Percentiles rank a stretch among this genome's conserved stretches.
Conservation (phyloP, 2,797 vertebrate species). For the Chelidonichthys spinosus region DNA sequence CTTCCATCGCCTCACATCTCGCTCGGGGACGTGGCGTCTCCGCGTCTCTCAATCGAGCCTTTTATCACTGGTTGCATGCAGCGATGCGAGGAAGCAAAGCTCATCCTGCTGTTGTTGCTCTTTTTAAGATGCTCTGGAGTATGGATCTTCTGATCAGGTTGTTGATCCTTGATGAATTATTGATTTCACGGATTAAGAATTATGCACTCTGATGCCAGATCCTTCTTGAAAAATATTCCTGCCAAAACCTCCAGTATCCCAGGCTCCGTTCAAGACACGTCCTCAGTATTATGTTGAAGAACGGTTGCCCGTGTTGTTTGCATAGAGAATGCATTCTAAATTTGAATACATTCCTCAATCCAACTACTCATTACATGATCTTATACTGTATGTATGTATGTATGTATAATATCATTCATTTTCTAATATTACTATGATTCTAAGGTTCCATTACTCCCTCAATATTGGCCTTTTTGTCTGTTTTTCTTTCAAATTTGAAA, state of each 20-base stretch:
- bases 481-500: neutral
- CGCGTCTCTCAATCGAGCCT: neutral
- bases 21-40: slow-evolving; percentile 24
- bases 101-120: slow-evolving; percentile 14
- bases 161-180: slow-evolving; percentile 16
- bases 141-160: slow-evolving; percentile 9
- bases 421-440: neutral
- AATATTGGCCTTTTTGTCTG: neutral
- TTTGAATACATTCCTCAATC: neutral
- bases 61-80: slow-evolving; percentile 7
- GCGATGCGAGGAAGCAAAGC: slow-evolving; percentile 21
- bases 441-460: neutral
- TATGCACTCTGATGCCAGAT: neutral
- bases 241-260: neutral
- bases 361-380: neutral
- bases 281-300: neutral
- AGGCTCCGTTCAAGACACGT: neutral
- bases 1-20: slow-evolving; percentile 20
- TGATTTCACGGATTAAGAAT: slow-evolving; percentile 13
- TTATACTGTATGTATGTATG: neutral
- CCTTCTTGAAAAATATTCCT: neutral
- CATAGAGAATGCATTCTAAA: neutral
- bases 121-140: slow-evolving; percentile 19
- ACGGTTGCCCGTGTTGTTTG: neutral
- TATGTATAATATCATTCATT: neutral